Evolutionary conservation across 2,113 vertebrate species (phyloP).

Genomic region (Pseudorhombus dupliciocellatus): DNA sequence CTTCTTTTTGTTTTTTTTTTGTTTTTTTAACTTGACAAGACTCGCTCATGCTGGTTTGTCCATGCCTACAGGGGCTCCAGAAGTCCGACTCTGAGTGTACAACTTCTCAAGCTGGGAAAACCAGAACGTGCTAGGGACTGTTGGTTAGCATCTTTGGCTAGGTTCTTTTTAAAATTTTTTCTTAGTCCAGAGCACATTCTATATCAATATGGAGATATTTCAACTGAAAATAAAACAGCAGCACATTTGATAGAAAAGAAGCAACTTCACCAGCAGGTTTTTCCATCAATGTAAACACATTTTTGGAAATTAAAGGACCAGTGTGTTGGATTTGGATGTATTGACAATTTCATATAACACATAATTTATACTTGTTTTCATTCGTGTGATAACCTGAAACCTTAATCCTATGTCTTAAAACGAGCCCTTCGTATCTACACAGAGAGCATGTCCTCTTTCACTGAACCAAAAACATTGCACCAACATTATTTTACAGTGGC

Average conservation of each 20-base stretch:
- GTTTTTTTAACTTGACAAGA: conserved; percentile 59
- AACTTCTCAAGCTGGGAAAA: conserved; percentile 52
- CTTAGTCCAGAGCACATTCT: conserved; percentile 60
- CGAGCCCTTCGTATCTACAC: not conserved
- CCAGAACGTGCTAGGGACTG: conserved; percentile 60
- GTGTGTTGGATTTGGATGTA: not conserved
- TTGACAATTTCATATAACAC: not conserved
- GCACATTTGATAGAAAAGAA: conserved; percentile 43
- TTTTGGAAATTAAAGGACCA: conserved; percentile 29
- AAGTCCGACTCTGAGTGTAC: conserved; percentile 51
- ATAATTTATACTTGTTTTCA: not conserved
- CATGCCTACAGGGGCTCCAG: conserved; percentile 69
- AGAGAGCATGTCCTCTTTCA: not conserved
- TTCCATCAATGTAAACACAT: conserved; percentile 9
- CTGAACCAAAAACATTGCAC: not conserved
- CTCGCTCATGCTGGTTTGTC: conserved; percentile 77
- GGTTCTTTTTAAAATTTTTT: conserved; percentile 33
- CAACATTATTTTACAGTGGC: not conserved
- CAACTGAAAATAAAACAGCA: conserved; percentile 56
- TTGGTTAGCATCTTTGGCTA: conserved; percentile 72
- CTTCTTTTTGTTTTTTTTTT: conserved; percentile 40
- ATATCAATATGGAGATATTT: conserved; percentile 44
- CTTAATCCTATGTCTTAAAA: not conserved
- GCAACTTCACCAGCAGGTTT: conserved; percentile 29
- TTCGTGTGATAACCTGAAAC: not conserved